phyloP scores from a whole-genome alignment of 2,113 vertebrate genomes.

The Chionomys nivalis region DNA sequence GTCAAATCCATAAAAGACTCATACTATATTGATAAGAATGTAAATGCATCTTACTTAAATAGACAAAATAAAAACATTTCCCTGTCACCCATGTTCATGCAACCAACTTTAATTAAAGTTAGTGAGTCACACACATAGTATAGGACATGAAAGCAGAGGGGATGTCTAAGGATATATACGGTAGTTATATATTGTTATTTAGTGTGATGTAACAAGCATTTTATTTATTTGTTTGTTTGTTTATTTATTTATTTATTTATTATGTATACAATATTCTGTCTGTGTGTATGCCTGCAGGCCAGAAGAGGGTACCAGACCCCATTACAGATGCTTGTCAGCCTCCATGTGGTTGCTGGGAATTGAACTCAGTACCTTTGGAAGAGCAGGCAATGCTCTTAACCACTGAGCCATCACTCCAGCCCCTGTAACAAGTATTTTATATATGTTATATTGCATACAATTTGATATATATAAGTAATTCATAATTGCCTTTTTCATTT shows the following conservation, averaged over 20 bases:
- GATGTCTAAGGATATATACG: not conserved
- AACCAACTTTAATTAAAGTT: not conserved
- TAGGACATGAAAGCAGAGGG: not conserved
- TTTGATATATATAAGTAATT: not conserved
- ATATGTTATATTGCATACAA: not conserved
- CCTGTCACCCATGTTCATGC: not conserved
- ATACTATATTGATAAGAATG: slow-evolving; percentile 18
- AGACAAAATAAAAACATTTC: not conserved
- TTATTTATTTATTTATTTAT: too few relatives aligned
- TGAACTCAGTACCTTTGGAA: too few relatives aligned
- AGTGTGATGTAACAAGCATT: not conserved
- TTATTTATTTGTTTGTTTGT: too few relatives aligned
- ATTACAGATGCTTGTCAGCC: too few relatives aligned
- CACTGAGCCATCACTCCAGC: too few relatives aligned
- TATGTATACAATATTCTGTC: too few relatives aligned
- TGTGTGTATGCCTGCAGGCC: too few relatives aligned
- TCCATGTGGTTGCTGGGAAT: too few relatives aligned
- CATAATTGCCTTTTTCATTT: not conserved
- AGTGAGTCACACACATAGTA: not conserved
- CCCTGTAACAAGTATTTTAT: not conserved
- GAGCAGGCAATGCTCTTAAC: too few relatives aligned
- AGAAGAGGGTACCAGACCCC: too few relatives aligned
- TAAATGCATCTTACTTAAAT: slow-evolving; percentile 35
- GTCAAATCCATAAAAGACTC: not conserved
- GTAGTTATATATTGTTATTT: not conserved